A percentile compares a stretch with the other conserved stretches of the same genome.
Conservation (phyloP, 2,888 invertebrate species). For the Tuberolachnus salignus region DNA sequence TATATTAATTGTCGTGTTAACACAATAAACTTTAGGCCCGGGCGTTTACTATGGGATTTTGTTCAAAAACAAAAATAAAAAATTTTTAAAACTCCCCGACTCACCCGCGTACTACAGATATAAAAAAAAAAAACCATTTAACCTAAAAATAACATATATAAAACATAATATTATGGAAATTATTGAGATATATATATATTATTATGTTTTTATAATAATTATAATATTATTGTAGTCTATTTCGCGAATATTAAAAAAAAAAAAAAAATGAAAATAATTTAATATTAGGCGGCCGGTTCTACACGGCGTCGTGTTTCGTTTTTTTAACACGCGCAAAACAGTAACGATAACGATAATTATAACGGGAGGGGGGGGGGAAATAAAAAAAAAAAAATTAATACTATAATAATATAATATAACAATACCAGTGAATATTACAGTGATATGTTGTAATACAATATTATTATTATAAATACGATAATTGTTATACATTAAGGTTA, state of each 20-base stretch:
- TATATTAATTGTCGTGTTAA: no score
- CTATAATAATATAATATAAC: neutral
- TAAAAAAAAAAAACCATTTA: no score
- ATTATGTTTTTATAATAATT: slow-evolving; percentile 15
- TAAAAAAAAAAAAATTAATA: neutral
- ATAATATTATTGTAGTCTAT: slow-evolving; percentile 32
- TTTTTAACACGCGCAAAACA: slow-evolving; percentile 19
- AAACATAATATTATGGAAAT: no score
- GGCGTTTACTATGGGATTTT: no score
- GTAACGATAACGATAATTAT: no score
- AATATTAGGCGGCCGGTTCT: slow-evolving; percentile 11
- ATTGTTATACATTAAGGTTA: slow-evolving; percentile 30
- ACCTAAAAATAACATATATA: no score
- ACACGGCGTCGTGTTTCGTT: slow-evolving; percentile 21
- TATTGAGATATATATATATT: neutral
- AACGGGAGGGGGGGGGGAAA: no score
- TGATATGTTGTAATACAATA: slow-evolving; percentile 3
- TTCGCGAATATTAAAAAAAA: slow-evolving; percentile 12
- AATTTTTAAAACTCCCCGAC: no score
- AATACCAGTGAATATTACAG: slow-evolving; percentile 21
- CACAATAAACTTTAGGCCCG: no score
- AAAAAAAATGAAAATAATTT: neutral
- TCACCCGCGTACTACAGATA: no score
- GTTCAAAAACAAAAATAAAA: no score
- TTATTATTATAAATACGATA: neutral